A percentile compares a stretch with the other conserved stretches of the same genome.
These are phyloP conservation scores for Dicrurus megarhynchus DNA, from an alignment of 2,113 vertebrate species.

Conservation along the genomic window DNA sequence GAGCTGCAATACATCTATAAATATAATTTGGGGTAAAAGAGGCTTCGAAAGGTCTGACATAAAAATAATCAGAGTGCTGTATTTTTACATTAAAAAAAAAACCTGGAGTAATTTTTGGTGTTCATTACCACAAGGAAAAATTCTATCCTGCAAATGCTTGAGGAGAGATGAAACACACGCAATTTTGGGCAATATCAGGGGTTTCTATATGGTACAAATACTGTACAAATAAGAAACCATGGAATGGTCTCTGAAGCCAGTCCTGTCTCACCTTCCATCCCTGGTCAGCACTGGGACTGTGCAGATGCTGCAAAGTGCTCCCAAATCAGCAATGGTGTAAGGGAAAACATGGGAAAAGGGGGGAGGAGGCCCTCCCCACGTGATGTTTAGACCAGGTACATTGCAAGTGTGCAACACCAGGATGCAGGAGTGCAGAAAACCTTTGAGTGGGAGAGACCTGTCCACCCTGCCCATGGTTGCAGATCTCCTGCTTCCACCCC, in stretches of 20 bases:
- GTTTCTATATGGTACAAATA: not conserved
- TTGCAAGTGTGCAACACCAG: not conserved
- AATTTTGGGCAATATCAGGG: not conserved
- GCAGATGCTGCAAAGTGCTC: not conserved
- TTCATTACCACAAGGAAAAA: not conserved
- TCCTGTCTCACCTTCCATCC: rapidly evolving
- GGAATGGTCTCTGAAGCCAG: not conserved
- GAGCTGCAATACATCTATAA: not conserved
- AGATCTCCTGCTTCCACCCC: not conserved
- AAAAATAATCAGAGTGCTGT: not conserved
- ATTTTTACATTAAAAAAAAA: not conserved
- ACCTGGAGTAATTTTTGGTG: not conserved
- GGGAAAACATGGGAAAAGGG: not conserved
- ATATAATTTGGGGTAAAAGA: not conserved
- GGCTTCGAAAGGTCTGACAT: not conserved
- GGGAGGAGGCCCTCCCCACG: rapidly evolving
- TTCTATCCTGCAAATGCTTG: not conserved
- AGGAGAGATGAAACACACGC: not conserved
- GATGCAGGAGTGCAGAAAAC: not conserved
- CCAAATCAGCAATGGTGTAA: not conserved
- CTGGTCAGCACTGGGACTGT: not conserved
- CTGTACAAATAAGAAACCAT: not conserved
- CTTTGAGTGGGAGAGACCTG: not conserved
- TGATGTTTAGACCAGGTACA: not conserved
- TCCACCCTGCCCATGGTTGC: rapidly evolving